Conservation (phyloP, 2,888 invertebrate species). For the Oegoconia quadripuncta region DNA sequence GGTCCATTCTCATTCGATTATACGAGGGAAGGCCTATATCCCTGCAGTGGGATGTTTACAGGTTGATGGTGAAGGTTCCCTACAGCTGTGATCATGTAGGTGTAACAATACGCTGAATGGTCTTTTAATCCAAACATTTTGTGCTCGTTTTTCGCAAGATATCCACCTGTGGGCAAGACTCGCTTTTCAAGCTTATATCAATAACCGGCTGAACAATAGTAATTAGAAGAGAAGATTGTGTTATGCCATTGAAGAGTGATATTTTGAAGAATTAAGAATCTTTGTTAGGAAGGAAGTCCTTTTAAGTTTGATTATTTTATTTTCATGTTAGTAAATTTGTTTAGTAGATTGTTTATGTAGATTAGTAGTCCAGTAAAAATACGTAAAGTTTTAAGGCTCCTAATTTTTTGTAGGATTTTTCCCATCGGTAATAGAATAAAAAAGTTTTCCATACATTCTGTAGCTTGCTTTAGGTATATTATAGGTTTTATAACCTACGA, state of each 20-base stretch:
- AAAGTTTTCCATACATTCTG: no score
- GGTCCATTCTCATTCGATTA: no score
- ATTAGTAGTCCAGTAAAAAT: background rate
- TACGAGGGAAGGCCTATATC: no score
- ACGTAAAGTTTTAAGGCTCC: background rate
- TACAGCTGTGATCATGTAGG: no score
- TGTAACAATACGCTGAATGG: background rate
- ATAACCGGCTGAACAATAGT: constrained; percentile 31
- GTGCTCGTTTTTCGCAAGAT: constrained; percentile 33
- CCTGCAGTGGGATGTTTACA: no score
- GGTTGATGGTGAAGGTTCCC: no score
- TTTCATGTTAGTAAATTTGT: constrained; percentile 38
- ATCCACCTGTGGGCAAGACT: constrained; percentile 46
- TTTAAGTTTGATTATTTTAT: constrained; percentile 35
- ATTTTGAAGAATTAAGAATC: constrained; percentile 18
- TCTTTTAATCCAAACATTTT: background rate
- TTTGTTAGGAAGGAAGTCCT: constrained; percentile 27
- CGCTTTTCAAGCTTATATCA: constrained; percentile 40
- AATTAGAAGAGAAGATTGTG: constrained; percentile 11
- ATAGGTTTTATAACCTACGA: no score
- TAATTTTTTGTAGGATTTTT: background rate
- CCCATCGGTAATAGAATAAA: background rate
- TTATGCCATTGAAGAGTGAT: constrained; percentile 19
- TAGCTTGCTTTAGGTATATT: no score
- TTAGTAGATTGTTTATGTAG: constrained; percentile 1